phyloP scores from a whole-genome alignment of 2,888 invertebrate genomes.

The Cynaeus angustus region DNA sequence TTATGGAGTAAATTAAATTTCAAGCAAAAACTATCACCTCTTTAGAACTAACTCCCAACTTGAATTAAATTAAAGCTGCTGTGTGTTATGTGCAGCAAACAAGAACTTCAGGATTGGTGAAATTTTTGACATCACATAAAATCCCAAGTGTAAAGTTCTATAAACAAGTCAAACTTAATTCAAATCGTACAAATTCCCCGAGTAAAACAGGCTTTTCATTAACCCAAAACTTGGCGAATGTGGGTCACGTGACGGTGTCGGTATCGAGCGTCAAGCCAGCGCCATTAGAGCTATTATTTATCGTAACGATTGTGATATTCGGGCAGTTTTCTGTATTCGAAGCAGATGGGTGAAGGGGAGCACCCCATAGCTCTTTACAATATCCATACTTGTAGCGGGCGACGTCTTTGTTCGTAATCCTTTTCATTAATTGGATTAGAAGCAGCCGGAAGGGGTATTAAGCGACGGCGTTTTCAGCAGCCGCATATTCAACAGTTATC shows the following conservation, averaged over 20 bases:
- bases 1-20: too few relatives aligned
- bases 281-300: slow-evolving; percentile 38
- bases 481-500: slow-evolving; percentile 50
- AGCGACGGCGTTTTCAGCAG: slow-evolving; percentile 40
- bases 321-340: slow-evolving; percentile 35
- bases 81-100: neutral
- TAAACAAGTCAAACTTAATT: slow-evolving; percentile 15
- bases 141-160: slow-evolving; percentile 11
- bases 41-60: neutral
- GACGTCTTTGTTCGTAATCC: slow-evolving; percentile 51
- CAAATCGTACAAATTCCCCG: slow-evolving; percentile 19
- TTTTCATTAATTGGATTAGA: slow-evolving; percentile 52
- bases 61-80: neutral
- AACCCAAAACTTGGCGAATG: slow-evolving; percentile 37
- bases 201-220: slow-evolving; percentile 20
- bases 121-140: slow-evolving; percentile 11
- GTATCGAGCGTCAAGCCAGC: slow-evolving; percentile 39
- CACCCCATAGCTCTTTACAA: slow-evolving; percentile 33
- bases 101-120: slow-evolving; percentile 1
- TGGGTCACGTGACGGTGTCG: slow-evolving; percentile 35
- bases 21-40: too few relatives aligned
- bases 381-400: slow-evolving; percentile 42
- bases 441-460: slow-evolving; percentile 46
- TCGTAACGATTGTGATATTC: slow-evolving; percentile 43
- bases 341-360: slow-evolving; percentile 13